Conservation (phyloP, 2,113 vertebrate species). For the Spea multiplicata region DNA sequence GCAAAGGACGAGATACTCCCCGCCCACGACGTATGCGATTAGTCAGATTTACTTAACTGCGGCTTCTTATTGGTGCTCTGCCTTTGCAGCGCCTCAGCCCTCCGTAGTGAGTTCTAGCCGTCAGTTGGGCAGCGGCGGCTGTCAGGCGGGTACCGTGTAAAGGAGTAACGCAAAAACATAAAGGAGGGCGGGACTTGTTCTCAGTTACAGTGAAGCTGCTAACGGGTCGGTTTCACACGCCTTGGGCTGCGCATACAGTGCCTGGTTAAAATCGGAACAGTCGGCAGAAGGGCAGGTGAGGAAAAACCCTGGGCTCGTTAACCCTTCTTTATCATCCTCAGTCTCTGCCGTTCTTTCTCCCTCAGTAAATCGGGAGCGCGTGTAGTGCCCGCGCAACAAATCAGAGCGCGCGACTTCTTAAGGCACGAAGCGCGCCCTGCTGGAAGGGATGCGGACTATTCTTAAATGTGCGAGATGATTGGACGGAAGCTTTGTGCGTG, state of each 20-base stretch:
- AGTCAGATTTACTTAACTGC: background rate
- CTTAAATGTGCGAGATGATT: background rate
- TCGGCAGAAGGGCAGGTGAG: background rate
- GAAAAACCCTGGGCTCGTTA: background rate
- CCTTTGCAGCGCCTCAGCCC: constrained; percentile 6
- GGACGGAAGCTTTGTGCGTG: background rate
- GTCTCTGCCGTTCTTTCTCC: too few species aligned
- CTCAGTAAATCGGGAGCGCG: too few species aligned
- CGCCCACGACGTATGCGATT: background rate
- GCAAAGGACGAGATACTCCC: constrained; percentile 49
- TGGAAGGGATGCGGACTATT: too few species aligned
- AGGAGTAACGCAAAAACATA: background rate
- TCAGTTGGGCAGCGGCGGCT: constrained; percentile 17
- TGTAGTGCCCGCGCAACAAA: too few species aligned
- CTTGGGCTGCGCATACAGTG: background rate
- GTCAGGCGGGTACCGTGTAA: background rate
- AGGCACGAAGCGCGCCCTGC: too few species aligned
- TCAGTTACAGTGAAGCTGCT: background rate
- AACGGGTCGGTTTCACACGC: background rate
- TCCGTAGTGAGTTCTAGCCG: too few species aligned
- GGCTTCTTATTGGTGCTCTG: constrained; percentile 2
- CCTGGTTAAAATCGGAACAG: background rate
- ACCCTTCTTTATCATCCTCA: background rate
- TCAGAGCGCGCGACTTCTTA: too few species aligned
- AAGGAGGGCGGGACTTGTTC: background rate